Percentiles rank a stretch among this genome's conserved stretches.
phyloP scores from a whole-genome alignment of 2,113 vertebrate species.

The Prunella fulvescens region DNA sequence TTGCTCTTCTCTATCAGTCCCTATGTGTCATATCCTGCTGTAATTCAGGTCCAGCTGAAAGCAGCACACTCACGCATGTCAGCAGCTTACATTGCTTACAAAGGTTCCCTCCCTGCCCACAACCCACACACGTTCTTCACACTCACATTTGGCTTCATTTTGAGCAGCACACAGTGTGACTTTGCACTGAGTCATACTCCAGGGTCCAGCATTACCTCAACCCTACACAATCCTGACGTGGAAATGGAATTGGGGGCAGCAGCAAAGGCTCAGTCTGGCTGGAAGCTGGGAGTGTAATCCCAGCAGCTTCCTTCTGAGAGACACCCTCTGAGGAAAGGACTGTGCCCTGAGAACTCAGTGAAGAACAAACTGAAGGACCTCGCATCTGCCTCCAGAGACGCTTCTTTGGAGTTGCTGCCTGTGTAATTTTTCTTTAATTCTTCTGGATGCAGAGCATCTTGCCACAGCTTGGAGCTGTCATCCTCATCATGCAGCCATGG shows the following conservation, averaged over 20 bases:
- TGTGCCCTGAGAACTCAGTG: not conserved
- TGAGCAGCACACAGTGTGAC: not conserved
- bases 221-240: rapidly evolving
- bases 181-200: not conserved
- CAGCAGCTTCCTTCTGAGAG: not conserved
- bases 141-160: not conserved
- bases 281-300: not conserved
- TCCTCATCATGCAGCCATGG: not conserved
- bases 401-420: not conserved
- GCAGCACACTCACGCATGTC: not conserved
- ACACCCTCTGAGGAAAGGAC: not conserved
- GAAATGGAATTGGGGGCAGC: not conserved
- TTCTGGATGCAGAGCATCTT: not conserved
- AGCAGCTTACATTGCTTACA: not conserved
- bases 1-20: not conserved
- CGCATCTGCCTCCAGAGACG: rapidly evolving
- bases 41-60: not conserved
- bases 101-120: not conserved
- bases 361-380: not conserved
- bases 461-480: not conserved
- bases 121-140: not conserved
- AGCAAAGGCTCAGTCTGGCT: not conserved
- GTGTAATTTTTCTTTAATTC: not conserved
- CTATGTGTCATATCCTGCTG: not conserved
- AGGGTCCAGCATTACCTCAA: not conserved